Conservation (phyloP, 2,888 invertebrate species). For the Panorpa germanica region DNA sequence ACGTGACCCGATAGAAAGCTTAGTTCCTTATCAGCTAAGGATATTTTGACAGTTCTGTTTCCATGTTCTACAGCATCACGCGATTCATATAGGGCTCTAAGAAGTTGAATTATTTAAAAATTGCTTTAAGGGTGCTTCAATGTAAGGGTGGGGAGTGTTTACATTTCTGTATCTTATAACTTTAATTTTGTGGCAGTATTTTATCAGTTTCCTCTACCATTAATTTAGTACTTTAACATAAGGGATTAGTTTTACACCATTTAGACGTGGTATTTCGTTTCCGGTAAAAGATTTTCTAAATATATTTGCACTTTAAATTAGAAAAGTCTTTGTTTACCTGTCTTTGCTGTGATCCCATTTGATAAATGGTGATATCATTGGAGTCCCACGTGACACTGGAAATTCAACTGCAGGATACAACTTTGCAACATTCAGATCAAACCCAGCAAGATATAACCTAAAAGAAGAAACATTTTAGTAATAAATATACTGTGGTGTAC, state of each 20-base stretch:
- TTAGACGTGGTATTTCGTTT: too few relatives aligned
- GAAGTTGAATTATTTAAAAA: slow-evolving; percentile 20
- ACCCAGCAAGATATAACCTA: slow-evolving; percentile 59
- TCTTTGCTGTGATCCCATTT: slow-evolving; percentile 74
- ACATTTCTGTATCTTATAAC: too few relatives aligned
- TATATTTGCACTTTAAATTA: too few relatives aligned
- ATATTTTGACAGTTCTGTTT: slow-evolving; percentile 38
- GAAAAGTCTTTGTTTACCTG: slow-evolving; percentile 41
- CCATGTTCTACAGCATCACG: slow-evolving; percentile 47
- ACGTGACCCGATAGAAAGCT: slow-evolving; percentile 61
- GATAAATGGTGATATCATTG: slow-evolving; percentile 66
- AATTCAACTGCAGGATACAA: slow-evolving; percentile 57
- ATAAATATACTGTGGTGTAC: too few relatives aligned
- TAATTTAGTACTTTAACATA: too few relatives aligned
- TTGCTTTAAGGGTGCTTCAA: too few relatives aligned
- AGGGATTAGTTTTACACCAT: too few relatives aligned
- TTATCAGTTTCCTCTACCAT: too few relatives aligned
- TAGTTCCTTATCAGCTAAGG: slow-evolving; percentile 41
- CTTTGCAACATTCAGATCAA: slow-evolving; percentile 51
- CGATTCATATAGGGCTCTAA: slow-evolving; percentile 45
- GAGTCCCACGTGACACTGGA: slow-evolving; percentile 76
- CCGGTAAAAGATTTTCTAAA: too few relatives aligned
- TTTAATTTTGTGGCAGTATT: too few relatives aligned
- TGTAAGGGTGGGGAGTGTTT: too few relatives aligned
- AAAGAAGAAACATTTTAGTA: slow-evolving; percentile 16